These are phyloP conservation scores for Gracilinanus agilis DNA, from an alignment of 2,113 vertebrate species.

Conservation along the genomic window DNA sequence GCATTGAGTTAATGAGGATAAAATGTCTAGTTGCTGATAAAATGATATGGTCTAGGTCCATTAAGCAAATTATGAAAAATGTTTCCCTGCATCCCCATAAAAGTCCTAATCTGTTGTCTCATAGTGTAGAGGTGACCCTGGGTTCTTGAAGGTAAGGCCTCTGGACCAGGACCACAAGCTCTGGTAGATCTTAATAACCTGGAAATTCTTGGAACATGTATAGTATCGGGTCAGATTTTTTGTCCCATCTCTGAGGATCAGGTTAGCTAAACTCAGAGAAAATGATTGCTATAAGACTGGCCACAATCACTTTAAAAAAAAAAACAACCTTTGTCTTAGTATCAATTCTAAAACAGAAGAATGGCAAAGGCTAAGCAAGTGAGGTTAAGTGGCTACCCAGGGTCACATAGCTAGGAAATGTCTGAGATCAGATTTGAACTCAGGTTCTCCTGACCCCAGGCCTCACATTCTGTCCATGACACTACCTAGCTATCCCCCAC, in stretches of 20 bases:
- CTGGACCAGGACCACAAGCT: neutral
- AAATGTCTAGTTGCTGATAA: neutral
- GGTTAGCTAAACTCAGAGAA: neutral
- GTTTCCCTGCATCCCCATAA: neutral
- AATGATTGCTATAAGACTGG: neutral
- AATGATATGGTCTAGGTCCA: neutral
- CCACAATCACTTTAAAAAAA: neutral
- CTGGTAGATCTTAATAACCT: neutral
- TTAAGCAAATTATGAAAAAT: neutral
- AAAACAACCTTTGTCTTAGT: too few relatives aligned
- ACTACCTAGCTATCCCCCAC: too few relatives aligned
- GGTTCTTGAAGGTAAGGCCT: neutral
- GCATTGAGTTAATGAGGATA: neutral
- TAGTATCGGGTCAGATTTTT: neutral
- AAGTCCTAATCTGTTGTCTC: neutral
- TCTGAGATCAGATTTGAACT: too few relatives aligned
- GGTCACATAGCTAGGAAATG: too few relatives aligned
- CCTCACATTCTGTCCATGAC: too few relatives aligned
- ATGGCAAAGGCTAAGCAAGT: too few relatives aligned
- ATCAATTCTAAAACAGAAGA: too few relatives aligned
- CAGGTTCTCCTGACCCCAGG: too few relatives aligned
- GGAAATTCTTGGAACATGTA: neutral
- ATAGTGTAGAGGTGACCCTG: neutral
- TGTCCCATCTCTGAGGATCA: neutral
- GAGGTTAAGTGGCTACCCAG: too few relatives aligned